Base-by-base conservation (phyloP, 1,140 invertebrate genomes). In the Drosophila tani region DNA sequence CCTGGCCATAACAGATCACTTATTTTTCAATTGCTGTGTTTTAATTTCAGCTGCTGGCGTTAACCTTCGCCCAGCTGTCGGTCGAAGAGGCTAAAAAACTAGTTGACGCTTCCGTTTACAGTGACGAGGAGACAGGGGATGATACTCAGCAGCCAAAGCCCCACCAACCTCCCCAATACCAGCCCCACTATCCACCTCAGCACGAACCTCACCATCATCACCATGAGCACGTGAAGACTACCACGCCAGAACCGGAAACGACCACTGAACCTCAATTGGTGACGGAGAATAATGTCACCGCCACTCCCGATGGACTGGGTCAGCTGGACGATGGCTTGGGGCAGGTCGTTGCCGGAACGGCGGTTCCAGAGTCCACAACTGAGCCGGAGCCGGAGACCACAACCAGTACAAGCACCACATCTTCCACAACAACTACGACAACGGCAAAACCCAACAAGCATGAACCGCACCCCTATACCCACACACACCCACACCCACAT, bases 351-450 rank as follows among this genome's bases (percentile, higher is more conserved):
- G 35, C 27, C 32, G 65, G 15, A n/a, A 32, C 29, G 2, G 63
- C 73, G 7, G 21, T 51, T 8, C 60, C 76, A 5, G 62, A 81
- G 21, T 78, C 84, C 4, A 83, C 76, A 5, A 63, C 71, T 5
- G 68, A 74, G 40, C 57, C 57, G 3, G 66, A 78, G 38, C 68
- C 74, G 9, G 51, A 84, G 43, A 83, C 81, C 7, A 83, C 80
- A 14, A 73, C 58, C 1, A 12, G 46, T 7, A 74, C 71, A 7
- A 65, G 63, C 5, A 82, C 79, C 1, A 65, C 64, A 3, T 32
- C 74, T 8, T 53, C 62, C 4, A 67, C 73, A 0, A 78, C 80
- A 2, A 68, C 79, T 6, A 58, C 58, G 3, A 79, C 74, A 17
- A 63, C 67, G n/a, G 71, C 58, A 15, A 79, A 49, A 51, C 57